A percentile compares a stretch with the other conserved stretches of the same genome.
phyloP scores from a whole-genome alignment of 2,888 invertebrate species.

The Eremobia ochroleuca region DNA sequence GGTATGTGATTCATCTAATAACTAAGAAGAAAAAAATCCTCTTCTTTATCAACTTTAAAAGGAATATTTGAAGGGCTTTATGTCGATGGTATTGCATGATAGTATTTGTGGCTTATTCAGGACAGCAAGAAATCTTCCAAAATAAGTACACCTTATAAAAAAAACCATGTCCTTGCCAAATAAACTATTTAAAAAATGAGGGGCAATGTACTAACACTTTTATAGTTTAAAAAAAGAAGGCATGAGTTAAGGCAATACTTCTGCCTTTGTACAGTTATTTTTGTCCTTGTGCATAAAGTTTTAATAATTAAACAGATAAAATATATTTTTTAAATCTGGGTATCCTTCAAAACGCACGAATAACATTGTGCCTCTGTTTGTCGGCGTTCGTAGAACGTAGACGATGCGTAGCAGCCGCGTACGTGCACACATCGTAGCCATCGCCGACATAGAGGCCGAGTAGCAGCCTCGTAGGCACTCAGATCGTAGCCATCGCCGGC shows the following conservation, averaged over 20 bases:
- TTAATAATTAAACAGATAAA: not conserved
- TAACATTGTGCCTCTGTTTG: not conserved
- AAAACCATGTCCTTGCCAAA: not conserved
- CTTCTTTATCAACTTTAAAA: not conserved
- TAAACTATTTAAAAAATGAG: not conserved
- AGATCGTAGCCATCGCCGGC: too few relatives aligned
- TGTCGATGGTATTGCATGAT: too few relatives aligned
- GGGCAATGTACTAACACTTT: not conserved
- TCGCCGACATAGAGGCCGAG: too few relatives aligned
- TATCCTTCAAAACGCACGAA: not conserved
- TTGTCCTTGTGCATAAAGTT: not conserved
- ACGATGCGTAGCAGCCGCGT: too few relatives aligned
- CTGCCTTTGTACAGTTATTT: not conserved
- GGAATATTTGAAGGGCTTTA: not conserved
- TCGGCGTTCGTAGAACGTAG: not conserved
- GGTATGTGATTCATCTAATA: constrained; percentile 1
- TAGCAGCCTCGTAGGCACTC: too few relatives aligned
- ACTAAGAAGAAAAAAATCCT: not conserved
- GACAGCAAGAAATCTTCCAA: not conserved
- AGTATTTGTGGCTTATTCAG: not conserved
- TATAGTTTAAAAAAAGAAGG: not conserved
- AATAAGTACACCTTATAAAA: not conserved
- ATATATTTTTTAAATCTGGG: not conserved
- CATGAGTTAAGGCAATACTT: too few relatives aligned
- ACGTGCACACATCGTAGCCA: too few relatives aligned